These are phyloP conservation scores for Syngnathus scovelli DNA, from an alignment of 2,113 vertebrate species.

Conservation along the genomic window DNA sequence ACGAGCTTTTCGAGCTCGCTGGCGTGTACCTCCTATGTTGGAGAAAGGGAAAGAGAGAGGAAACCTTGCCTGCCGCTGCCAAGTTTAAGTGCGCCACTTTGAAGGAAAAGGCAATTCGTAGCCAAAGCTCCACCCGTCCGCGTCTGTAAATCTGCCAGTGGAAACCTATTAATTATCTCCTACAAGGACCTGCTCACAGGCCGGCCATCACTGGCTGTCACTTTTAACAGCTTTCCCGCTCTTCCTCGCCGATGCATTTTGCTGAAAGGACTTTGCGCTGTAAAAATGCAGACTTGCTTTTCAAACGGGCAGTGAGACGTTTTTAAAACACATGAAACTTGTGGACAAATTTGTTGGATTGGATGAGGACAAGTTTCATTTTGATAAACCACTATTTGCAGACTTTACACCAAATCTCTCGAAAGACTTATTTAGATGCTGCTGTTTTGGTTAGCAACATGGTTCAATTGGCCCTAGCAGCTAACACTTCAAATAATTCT, in stretches of 20 bases:
- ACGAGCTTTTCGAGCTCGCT: neutral
- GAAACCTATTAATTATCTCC: conserved; percentile 66
- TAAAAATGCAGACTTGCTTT: conserved; percentile 28
- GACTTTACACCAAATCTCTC: too few species aligned
- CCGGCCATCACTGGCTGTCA: conserved; percentile 58
- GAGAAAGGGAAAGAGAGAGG: conserved; percentile 1
- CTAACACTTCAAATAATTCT: too few species aligned
- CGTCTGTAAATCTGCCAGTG: conserved; percentile 61
- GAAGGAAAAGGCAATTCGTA: conserved; percentile 48
- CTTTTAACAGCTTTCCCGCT: conserved; percentile 58
- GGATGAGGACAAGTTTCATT: conserved; percentile 23
- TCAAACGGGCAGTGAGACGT: conserved; percentile 29
- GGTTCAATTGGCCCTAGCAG: too few species aligned
- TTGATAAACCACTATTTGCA: neutral
- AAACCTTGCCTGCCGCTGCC: conserved; percentile 28
- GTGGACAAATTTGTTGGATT: conserved; percentile 20
- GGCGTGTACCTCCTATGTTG: conserved; percentile 1
- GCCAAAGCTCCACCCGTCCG: conserved; percentile 30
- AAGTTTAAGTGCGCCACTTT: conserved; percentile 51
- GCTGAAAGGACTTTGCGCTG: conserved; percentile 27
- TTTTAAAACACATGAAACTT: conserved; percentile 27
- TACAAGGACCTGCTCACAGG: conserved; percentile 55
- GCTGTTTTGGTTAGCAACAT: too few species aligned
- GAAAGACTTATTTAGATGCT: too few species aligned
- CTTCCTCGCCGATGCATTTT: conserved; percentile 43